Conservation (phyloP, 2,797 vertebrate genomes). For the Cottoperca gobio region DNA sequence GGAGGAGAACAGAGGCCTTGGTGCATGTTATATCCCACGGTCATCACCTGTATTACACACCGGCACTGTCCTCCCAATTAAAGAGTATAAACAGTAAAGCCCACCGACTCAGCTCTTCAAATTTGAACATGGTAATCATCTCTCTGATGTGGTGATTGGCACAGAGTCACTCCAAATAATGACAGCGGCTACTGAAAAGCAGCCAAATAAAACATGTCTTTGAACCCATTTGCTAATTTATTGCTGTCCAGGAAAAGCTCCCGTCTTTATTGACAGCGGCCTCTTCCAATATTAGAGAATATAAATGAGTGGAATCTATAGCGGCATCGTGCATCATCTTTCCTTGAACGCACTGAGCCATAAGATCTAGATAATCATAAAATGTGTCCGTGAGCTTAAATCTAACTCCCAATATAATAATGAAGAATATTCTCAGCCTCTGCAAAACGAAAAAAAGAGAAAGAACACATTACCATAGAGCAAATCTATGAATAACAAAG, state of each 20-base stretch:
- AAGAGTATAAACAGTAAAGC: constrained; percentile 50
- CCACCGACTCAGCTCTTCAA: constrained; percentile 69
- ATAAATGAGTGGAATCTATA: constrained; percentile 55
- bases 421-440: constrained; percentile 23
- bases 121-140: constrained; percentile 71
- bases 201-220: constrained; percentile 41
- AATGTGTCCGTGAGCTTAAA: constrained; percentile 21
- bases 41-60: constrained; percentile 31
- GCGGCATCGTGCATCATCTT: constrained; percentile 30
- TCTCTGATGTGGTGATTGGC: constrained; percentile 68
- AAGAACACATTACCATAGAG: constrained; percentile 21
- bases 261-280: constrained; percentile 45
- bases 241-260: constrained; percentile 44
- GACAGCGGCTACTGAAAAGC: constrained; percentile 34
- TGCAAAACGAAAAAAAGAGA: constrained; percentile 5
- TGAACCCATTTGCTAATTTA: constrained; percentile 49
- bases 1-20: constrained; percentile 3
- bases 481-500: constrained; percentile 59
- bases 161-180: constrained; percentile 51
- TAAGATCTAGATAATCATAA: constrained; percentile 36
- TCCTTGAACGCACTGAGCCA: constrained; percentile 37
- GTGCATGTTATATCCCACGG: constrained; percentile 36
- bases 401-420: constrained; percentile 4
- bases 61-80: constrained; percentile 32
- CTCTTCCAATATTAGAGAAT: constrained; percentile 58